Conservation (phyloP, 2,113 vertebrate species). For the Paratilapia polleni region DNA sequence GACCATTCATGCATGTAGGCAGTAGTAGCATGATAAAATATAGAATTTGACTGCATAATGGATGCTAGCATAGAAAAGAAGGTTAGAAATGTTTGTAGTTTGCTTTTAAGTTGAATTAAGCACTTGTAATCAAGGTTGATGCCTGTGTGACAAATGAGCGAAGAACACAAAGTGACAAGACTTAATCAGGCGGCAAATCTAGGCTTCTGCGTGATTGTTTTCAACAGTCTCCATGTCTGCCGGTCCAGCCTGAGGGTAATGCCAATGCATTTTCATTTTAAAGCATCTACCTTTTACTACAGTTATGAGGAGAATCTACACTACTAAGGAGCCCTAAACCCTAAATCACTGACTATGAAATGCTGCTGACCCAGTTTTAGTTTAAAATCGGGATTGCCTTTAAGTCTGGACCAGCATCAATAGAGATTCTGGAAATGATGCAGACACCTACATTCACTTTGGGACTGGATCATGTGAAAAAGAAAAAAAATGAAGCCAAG, state of each 20-base stretch:
- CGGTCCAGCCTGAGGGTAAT: not conserved
- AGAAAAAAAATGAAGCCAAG: no score
- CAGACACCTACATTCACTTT: not conserved
- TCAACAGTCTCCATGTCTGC: not conserved
- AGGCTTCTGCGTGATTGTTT: not conserved
- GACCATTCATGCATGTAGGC: not conserved
- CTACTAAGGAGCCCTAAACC: not conserved
- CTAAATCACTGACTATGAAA: not conserved
- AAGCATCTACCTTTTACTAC: not conserved
- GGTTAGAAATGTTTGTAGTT: not conserved
- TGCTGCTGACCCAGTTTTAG: not conserved
- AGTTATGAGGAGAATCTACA: not conserved
- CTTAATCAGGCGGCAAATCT: no score
- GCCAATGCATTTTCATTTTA: not conserved
- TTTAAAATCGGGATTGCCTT: no score
- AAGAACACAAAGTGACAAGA: not conserved
- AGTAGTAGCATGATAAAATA: not conserved
- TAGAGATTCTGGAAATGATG: not conserved
- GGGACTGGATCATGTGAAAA: no score
- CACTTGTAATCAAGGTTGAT: not conserved
- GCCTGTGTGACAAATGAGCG: not conserved
- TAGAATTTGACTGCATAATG: not conserved
- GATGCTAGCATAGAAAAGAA: not conserved
- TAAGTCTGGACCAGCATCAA: no score
- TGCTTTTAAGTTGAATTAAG: not conserved